Conservation (phyloP, 2,113 vertebrate species). For the Xenopus tropicalis region DNA sequence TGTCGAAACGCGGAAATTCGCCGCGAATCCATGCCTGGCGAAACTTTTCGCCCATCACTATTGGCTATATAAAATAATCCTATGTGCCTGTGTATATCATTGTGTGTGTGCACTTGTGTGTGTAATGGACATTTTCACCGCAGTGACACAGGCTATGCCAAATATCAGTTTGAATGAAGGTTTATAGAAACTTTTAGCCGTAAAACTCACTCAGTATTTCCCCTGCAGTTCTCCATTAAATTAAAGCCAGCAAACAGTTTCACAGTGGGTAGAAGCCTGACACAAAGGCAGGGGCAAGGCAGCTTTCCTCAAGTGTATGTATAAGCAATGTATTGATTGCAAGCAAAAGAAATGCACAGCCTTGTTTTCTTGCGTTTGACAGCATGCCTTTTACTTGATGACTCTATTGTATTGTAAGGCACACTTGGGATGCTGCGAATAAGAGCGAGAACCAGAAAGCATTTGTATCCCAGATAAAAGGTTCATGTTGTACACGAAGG, state of each 20-base stretch:
- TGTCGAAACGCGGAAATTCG: too few relatives aligned
- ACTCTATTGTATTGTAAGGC: neutral
- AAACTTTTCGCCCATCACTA: too few relatives aligned
- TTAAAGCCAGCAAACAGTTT: neutral
- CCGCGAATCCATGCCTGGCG: too few relatives aligned
- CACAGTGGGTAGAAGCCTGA: neutral
- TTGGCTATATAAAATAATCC: too few relatives aligned
- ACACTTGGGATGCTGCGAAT: conserved; percentile 1
- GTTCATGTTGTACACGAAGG: neutral
- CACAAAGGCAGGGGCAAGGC: neutral
- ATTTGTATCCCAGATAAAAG: neutral
- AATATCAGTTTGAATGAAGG: too few relatives aligned
- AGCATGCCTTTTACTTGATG: neutral
- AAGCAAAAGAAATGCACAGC: neutral
- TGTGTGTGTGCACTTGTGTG: too few relatives aligned
- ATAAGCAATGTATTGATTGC: conserved; percentile 5
- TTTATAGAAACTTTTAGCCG: too few relatives aligned
- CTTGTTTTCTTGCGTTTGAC: neutral
- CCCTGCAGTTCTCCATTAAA: neutral
- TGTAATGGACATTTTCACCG: too few relatives aligned
- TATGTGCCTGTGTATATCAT: too few relatives aligned
- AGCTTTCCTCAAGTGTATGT: neutral
- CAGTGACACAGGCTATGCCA: too few relatives aligned
- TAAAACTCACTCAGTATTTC: too few relatives aligned
- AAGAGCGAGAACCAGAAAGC: neutral